Conservation (phyloP, 2,888 invertebrate genomes). For the Melinopterus prodromus region DNA sequence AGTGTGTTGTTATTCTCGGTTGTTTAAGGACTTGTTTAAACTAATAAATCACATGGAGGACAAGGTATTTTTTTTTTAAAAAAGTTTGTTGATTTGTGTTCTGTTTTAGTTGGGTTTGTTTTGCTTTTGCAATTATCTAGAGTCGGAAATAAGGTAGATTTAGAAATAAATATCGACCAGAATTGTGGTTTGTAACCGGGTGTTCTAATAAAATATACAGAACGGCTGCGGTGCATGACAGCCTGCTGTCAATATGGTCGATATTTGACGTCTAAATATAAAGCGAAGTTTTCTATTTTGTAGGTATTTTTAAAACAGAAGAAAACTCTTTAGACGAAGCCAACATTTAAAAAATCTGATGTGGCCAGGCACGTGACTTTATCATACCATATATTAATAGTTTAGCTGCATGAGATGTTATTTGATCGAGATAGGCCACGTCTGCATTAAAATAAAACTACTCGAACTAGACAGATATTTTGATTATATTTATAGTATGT, state of each 20-base stretch:
- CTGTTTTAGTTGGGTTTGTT: background rate
- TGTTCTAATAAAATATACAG: background rate
- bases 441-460: no score
- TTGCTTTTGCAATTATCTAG: no score
- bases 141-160: background rate
- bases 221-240: background rate
- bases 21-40: background rate
- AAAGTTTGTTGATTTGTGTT: background rate
- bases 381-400: no score
- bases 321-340: no score
- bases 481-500: no score
- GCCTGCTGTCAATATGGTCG: background rate
- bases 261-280: background rate
- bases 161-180: background rate
- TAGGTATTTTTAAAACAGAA: no score
- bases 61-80: background rate
- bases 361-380: no score
- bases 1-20: background rate
- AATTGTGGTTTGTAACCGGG: no score
- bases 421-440: no score
- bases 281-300: background rate
- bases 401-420: no score
- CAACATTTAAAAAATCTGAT: no score
- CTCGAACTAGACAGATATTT: no score
- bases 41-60: background rate